These are phyloP conservation scores for Coregonus sp. DNA, from an alignment of 2,797 vertebrate species.

Conservation along the genomic window DNA sequence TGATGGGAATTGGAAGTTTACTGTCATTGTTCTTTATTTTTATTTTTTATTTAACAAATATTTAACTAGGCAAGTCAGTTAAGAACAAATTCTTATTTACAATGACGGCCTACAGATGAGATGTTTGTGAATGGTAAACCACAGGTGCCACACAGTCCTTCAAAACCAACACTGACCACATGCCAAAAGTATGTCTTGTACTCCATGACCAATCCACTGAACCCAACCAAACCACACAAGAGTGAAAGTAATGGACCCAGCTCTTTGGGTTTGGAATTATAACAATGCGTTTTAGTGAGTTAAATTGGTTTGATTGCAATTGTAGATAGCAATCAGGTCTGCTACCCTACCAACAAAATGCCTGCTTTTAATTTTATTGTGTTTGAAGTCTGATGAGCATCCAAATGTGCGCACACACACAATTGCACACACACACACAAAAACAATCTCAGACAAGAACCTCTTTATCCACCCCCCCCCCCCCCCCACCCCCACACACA, in stretches of 20 bases:
- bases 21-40: conserved; percentile 53
- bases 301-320: conserved; percentile 70
- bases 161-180: conserved; percentile 52
- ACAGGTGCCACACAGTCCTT: conserved; percentile 63
- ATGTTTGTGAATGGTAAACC: conserved; percentile 73
- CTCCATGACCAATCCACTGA: conserved; percentile 68
- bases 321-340: conserved; percentile 69
- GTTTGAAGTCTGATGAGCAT: conserved; percentile 71
- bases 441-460: not conserved
- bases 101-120: conserved; percentile 28
- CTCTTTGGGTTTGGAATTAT: conserved; percentile 35
- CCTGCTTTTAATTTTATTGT: conserved; percentile 62
- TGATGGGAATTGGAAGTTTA: conserved; percentile 59
- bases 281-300: conserved; percentile 57
- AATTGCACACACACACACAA: conserved; percentile 9
- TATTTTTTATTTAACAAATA: no score
- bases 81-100: no score
- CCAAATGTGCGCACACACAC: conserved; percentile 49
- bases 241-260: not conserved
- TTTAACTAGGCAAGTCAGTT: no score
- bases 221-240: conserved; percentile 28
- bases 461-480: not conserved
- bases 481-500: conserved; percentile 5
- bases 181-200: conserved; percentile 67
- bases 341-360: conserved; percentile 28